Evolutionary conservation across 2,113 vertebrate species (phyloP), one percentile per base, ranked within the genome.

Genomic region (Saguinus imperator): DNA sequence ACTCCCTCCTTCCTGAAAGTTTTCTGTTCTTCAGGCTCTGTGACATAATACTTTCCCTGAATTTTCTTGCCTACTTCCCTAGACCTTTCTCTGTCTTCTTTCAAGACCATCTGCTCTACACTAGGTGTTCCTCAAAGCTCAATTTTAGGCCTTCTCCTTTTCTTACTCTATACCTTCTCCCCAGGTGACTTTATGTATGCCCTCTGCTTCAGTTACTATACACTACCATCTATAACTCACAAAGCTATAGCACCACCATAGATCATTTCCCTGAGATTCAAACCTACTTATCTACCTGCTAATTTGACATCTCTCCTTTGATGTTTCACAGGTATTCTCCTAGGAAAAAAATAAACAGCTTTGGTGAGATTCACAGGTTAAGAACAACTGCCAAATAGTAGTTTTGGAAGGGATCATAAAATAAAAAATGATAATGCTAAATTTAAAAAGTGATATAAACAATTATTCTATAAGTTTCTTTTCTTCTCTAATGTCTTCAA

Each of bases 381-480:
- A 81, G 35, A 91, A 70, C 43, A 50, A 86, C 1, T 66, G 57
- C 23, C 48, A 76, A 25, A 80, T 1, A 70, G 58, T 57, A 83
- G 37, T 93, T 97, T 92, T 73, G 68, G 40, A 87, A 94, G 81
- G 40, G 40, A 68, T n/a, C 27, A 68, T 73, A 95, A 95, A 68
- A 87, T 75, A 12, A 70, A 96, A 94, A 93, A 89, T 45, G 27
- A 75, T n/a, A 94, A 58, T 70, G 40, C 72, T 75, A 95, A 84
- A 48, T 68, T 45, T 50, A 64, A 92, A 94, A 75, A 37, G 14
- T 94, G 45, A 72, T 86, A 80, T 29, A 94, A 92, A 64, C 32
- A 85, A 82, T 88, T 89, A 90, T 76, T 96, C 9, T 84, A 82
- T 37, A 87, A 55, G 50, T 43, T 72, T 92, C 29, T 70, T 50